Percentiles rank a stretch among this genome's conserved stretches.
Conservation (phyloP, 2,113 vertebrate genomes). For the Trogon surrucura region DNA sequence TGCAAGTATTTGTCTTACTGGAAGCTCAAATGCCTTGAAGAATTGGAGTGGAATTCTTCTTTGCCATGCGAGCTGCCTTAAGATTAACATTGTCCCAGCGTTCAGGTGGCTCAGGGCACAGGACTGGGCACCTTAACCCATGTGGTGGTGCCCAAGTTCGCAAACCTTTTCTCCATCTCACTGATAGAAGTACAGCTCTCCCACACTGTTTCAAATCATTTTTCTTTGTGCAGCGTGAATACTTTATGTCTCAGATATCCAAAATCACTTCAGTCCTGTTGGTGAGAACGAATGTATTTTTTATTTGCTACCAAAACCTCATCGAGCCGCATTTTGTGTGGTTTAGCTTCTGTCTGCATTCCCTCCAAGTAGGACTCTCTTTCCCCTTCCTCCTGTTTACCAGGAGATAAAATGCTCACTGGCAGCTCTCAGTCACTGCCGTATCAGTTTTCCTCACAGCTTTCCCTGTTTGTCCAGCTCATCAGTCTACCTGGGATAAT, state of each 20-base stretch:
- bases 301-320: background rate
- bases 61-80: background rate
- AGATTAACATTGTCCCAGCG: background rate
- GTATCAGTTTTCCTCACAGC: background rate
- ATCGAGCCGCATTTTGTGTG: background rate
- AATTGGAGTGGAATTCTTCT: background rate
- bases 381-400: background rate
- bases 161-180: background rate
- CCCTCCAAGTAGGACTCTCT: background rate
- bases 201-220: background rate
- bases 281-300: background rate
- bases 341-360: background rate
- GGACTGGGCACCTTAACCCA: too few relatives aligned
- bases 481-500: background rate
- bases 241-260: background rate
- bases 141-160: background rate
- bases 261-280: background rate
- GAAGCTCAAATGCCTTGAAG: background rate
- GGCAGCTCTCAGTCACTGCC: background rate
- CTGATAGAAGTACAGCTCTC: background rate
- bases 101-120: background rate
- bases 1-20: background rate
- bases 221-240: background rate
- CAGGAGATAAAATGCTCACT: background rate
- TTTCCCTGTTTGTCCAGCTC: background rate